A percentile compares a stretch with the other conserved stretches of the same genome.
Conservation (phyloP, 1,140 invertebrate genomes). For the Drosophila pseudoobscura region DNA sequence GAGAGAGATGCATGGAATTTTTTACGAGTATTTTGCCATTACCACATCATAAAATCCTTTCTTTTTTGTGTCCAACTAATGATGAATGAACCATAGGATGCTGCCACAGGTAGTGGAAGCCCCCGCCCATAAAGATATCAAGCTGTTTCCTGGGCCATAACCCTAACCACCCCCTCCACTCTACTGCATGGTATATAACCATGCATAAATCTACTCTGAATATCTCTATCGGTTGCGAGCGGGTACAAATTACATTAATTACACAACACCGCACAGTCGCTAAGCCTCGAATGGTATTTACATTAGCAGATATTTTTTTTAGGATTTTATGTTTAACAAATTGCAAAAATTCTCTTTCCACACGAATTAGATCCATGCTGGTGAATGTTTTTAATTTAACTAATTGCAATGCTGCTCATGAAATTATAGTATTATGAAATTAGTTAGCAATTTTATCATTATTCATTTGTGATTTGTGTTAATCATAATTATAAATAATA, state of each 20-base stretch:
- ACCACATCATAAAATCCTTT: conserved; percentile 79
- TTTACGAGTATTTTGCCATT: conserved; percentile 64
- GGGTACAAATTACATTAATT: conserved; percentile 37
- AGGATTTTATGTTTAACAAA: no score
- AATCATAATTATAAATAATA: no score
- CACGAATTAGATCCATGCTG: no score
- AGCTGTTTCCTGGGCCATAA: conserved; percentile 39
- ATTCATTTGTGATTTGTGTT: no score
- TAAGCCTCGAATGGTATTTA: no score
- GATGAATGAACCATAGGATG: conserved; percentile 68
- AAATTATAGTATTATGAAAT: no score
- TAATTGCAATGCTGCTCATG: no score
- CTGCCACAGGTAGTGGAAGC: conserved; percentile 45
- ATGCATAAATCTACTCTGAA: neutral
- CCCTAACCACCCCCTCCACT: neutral
- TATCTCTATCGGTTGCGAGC: neutral
- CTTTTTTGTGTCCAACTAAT: conserved; percentile 79
- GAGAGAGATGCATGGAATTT: conserved; percentile 10
- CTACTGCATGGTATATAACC: neutral
- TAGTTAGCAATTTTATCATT: no score
- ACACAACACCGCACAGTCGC: conserved; percentile 17
- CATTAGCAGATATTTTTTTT: no score
- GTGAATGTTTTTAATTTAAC: no score
- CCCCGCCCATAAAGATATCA: conserved; percentile 35
- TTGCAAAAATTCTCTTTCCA: no score